Percentiles rank a stretch among this genome's conserved stretches.
Evolutionary conservation across 2,113 vertebrate species (phyloP).

Genomic region (Stegostoma tigrinum): DNA sequence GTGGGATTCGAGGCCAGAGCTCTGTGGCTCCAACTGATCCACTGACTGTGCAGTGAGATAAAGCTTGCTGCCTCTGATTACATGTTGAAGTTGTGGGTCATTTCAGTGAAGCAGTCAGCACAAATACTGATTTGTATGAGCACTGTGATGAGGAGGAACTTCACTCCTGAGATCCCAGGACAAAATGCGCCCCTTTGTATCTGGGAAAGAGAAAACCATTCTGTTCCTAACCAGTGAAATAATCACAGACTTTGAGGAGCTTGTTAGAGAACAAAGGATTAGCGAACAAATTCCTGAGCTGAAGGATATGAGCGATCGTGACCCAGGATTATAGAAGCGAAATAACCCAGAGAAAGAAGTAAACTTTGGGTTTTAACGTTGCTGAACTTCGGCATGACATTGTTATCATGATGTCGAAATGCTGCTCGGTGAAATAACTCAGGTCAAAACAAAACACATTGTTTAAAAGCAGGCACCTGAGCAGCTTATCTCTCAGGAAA

Average conservation of each 20-base stretch:
- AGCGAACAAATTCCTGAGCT: background rate
- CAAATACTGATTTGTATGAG: background rate
- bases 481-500: background rate
- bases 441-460: too few relatives aligned
- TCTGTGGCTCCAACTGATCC: too few relatives aligned
- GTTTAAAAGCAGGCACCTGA: background rate
- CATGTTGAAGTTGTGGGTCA: background rate
- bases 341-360: background rate
- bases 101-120: background rate
- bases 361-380: background rate
- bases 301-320: background rate
- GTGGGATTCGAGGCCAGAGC: background rate
- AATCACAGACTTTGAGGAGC: background rate
- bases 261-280: background rate
- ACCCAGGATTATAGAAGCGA: background rate
- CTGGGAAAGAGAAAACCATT: background rate
- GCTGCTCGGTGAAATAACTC: too few relatives aligned
- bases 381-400: background rate
- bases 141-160: background rate
- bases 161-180: background rate
- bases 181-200: background rate
- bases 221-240: background rate
- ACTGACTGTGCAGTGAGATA: too few relatives aligned
- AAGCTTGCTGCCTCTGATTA: background rate
- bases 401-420: too few relatives aligned